A percentile compares a stretch with the other conserved stretches of the same genome.
phyloP scores from a whole-genome alignment of 2,888 invertebrate genomes.

The Chorisops tibialis region DNA sequence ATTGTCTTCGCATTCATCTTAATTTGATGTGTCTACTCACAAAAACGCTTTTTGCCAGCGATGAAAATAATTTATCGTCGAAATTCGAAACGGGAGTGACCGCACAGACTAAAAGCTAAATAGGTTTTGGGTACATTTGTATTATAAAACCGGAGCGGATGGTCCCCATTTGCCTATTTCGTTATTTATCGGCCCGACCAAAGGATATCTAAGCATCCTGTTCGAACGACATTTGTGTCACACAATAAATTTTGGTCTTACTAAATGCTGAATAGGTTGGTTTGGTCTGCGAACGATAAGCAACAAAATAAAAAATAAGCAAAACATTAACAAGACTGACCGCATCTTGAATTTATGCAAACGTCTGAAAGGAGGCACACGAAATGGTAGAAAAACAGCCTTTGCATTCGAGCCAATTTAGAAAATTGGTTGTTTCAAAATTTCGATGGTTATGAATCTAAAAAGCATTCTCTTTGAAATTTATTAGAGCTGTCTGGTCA shows the following conservation, averaged over 20 bases:
- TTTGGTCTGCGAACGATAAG: too few relatives aligned
- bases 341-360: constrained; percentile 16
- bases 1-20: constrained; percentile 5
- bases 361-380: background rate
- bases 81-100: constrained; percentile 10
- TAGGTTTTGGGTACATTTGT: too few relatives aligned
- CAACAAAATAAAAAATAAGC: too few relatives aligned
- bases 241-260: background rate
- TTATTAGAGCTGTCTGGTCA: too few relatives aligned
- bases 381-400: background rate
- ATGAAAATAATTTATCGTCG: constrained; percentile 14
- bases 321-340: background rate
- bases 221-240: background rate
- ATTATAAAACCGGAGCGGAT: background rate
- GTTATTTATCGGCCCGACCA: background rate
- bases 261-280: background rate
- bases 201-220: background rate
- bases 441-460: background rate
- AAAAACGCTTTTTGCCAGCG: background rate
- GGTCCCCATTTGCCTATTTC: background rate
- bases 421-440: constrained; percentile 5
- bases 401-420: background rate
- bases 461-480: background rate
- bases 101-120: constrained; percentile 9
- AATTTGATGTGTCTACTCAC: background rate